Evolutionary conservation across 2,888 invertebrate species (phyloP).

Genomic region (Drosophila anceps): DNA sequence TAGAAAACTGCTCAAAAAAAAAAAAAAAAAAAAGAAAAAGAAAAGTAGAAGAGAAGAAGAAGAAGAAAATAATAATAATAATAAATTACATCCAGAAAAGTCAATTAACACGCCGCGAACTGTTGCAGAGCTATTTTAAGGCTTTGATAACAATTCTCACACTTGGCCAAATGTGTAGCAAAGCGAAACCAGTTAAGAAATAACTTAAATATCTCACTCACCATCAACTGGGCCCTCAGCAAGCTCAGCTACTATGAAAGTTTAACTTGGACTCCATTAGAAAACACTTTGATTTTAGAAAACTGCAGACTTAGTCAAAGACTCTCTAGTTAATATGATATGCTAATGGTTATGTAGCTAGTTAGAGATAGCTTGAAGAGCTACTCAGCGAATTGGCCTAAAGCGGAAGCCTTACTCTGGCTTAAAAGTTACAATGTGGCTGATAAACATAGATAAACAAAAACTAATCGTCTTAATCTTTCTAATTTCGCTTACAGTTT

Average conservation of each 20-base stretch:
- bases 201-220: neutral
- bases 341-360: too few species aligned
- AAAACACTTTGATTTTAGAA: too few species aligned
- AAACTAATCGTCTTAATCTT: neutral
- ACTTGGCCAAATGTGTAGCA: slow-evolving; percentile 6
- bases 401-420: neutral
- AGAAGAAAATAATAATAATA: slow-evolving; percentile 8
- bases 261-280: too few species aligned
- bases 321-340: too few species aligned
- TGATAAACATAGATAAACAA: too few species aligned
- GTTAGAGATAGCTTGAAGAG: neutral
- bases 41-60: neutral
- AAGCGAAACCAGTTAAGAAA: slow-evolving; percentile 12
- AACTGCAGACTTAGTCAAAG: neutral
- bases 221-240: neutral
- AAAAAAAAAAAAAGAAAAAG: neutral
- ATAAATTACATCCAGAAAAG: slow-evolving; percentile 26
- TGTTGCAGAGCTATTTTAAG: slow-evolving; percentile 12
- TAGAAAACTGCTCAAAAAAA: neutral
- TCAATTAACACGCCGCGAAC: slow-evolving; percentile 17
- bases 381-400: neutral
- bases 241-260: too few species aligned
- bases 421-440: neutral
- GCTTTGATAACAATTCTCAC: slow-evolving; percentile 8
- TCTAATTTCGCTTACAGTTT: slow-evolving; percentile 82